Percentiles rank a stretch among this genome's conserved stretches.
Conservation (phyloP, 2,888 invertebrate species). For the Sialis lutaria region DNA sequence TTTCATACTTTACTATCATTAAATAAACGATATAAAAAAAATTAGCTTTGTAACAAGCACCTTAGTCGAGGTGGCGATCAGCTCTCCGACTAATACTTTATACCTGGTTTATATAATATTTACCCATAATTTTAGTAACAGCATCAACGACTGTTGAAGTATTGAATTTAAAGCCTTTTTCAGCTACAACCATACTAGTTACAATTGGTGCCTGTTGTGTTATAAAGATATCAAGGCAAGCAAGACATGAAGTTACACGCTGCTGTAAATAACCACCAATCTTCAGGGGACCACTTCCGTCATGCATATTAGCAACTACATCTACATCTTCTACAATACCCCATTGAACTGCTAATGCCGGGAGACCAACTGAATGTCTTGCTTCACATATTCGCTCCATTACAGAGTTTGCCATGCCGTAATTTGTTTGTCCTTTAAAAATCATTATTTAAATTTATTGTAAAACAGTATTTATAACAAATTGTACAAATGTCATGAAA, state of each 20-base stretch:
- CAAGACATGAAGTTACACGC: slow-evolving; percentile 42
- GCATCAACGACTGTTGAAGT: too few relatives aligned
- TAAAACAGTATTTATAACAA: too few relatives aligned
- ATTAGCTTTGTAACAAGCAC: too few relatives aligned
- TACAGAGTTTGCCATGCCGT: slow-evolving; percentile 76
- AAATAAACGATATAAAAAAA: too few relatives aligned
- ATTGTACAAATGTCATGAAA: too few relatives aligned
- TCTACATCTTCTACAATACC: slow-evolving; percentile 80
- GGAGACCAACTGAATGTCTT: slow-evolving; percentile 47
- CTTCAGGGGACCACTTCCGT: slow-evolving; percentile 23
- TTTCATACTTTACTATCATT: too few relatives aligned
- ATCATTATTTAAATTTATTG: too few relatives aligned
- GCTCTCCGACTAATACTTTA: too few relatives aligned
- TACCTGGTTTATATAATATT: too few relatives aligned
- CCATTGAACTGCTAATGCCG: slow-evolving; percentile 80
- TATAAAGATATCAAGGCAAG: slow-evolving; percentile 49
- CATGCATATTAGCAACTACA: slow-evolving; percentile 40
- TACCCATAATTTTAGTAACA: too few relatives aligned
- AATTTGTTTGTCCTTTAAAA: slow-evolving; percentile 61
- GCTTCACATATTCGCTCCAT: slow-evolving; percentile 79
- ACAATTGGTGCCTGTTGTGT: slow-evolving; percentile 47
- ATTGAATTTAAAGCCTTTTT: slow-evolving; percentile 32
- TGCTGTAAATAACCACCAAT: slow-evolving; percentile 49
- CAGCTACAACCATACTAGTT: slow-evolving; percentile 73
- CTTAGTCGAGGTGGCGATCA: too few relatives aligned